These are phyloP conservation scores for Cynodonichthys magdalenae DNA, from an alignment of 2,797 vertebrate genomes.

Conservation along the genomic window DNA sequence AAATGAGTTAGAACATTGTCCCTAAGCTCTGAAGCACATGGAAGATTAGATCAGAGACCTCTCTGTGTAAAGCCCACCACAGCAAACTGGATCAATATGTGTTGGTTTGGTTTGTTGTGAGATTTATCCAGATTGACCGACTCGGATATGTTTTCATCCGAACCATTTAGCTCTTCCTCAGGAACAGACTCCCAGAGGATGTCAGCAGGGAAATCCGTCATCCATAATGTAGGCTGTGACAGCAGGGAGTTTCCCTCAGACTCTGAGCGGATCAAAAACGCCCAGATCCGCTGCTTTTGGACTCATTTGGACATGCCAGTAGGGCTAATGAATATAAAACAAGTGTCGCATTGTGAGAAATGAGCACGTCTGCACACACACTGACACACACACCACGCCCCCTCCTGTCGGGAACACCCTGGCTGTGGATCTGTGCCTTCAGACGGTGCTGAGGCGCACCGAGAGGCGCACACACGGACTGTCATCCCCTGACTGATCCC, in stretches of 20 bases:
- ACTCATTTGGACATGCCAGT: background rate
- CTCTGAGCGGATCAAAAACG: constrained; percentile 2
- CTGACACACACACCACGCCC: constrained; percentile 70
- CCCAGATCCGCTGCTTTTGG: background rate
- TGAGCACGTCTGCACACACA: constrained; percentile 13
- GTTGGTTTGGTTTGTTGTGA: too few relatives aligned
- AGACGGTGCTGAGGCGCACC: constrained; percentile 64
- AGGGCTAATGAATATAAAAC: constrained; percentile 4
- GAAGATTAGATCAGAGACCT: too few relatives aligned
- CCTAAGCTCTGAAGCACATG: too few relatives aligned
- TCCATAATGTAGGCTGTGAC: constrained; percentile 35
- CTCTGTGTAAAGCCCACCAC: too few relatives aligned
- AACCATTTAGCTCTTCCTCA: constrained; percentile 14
- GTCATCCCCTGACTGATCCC: constrained; percentile 16
- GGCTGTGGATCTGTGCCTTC: constrained; percentile 49
- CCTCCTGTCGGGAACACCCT: constrained; percentile 75
- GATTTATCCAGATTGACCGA: background rate
- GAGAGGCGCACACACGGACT: constrained; percentile 17
- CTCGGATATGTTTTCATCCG: background rate
- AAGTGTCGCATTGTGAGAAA: constrained; percentile 46
- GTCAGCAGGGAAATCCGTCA: constrained; percentile 46
- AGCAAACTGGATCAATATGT: too few relatives aligned
- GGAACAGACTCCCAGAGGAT: constrained; percentile 25
- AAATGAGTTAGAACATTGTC: too few relatives aligned
- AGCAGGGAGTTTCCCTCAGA: constrained; percentile 38